These are phyloP conservation scores for Patiria pectinifera DNA, from an alignment of 53 echinoderm and acorn worm genomes.

Conservation along the genomic window DNA sequence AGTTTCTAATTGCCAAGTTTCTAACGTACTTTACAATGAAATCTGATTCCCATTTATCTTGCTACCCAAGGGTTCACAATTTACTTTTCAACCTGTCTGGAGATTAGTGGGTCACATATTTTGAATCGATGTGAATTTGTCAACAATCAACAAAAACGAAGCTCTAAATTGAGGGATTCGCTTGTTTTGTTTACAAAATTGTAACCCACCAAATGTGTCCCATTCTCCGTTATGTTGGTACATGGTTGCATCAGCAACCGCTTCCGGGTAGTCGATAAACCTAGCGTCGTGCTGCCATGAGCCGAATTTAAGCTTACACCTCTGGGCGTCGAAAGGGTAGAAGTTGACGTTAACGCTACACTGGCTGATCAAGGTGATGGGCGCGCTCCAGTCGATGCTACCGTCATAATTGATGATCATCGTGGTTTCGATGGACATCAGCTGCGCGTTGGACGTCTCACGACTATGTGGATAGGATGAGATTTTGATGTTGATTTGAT, in stretches of 20 bases:
- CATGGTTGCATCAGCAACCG: conserved; percentile 43
- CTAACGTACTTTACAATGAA: no score
- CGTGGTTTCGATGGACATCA: conserved; percentile 87
- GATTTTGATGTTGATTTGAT: no score
- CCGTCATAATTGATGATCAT: conserved; percentile 81
- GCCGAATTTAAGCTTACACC: conserved; percentile 87
- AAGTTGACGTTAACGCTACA: conserved; percentile 89
- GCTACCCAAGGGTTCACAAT: no score
- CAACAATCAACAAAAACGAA: not conserved
- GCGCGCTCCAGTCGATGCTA: conserved; percentile 94
- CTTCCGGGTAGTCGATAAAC: conserved; percentile 80
- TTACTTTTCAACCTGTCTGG: no score
- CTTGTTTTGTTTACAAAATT: not conserved
- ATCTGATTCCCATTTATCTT: no score
- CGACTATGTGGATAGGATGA: conserved; percentile 18
- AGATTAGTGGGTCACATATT: no score
- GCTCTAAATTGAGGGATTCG: not conserved
- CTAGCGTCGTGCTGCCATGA: conserved; percentile 97
- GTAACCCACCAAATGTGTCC: conserved; percentile 75
- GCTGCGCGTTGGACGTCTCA: conserved; percentile 79
- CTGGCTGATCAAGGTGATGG: conserved; percentile 89
- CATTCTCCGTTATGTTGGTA: conserved; percentile 89
- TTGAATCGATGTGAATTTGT: no score
- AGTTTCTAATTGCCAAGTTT: no score
- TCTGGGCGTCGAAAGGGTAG: conserved; percentile 95